These are phyloP conservation scores for Drosophila repletoides DNA, from an alignment of 1,140 invertebrate genomes.

Conservation along the genomic window DNA sequence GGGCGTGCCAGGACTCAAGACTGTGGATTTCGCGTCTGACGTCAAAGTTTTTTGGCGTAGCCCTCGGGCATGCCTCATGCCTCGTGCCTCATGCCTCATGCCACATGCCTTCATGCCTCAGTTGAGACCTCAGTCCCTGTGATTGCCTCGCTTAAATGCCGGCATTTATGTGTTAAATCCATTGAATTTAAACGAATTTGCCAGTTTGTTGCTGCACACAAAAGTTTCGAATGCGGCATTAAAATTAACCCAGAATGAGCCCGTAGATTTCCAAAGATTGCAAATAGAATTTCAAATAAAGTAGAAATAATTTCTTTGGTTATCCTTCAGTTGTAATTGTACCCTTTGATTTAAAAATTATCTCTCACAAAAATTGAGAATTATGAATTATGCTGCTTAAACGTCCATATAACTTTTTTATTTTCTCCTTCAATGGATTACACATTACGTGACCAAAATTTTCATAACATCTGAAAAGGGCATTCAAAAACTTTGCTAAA, in stretches of 20 bases:
- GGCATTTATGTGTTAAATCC: slow-evolving; percentile 33
- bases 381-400: too few species aligned
- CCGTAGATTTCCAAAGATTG: slow-evolving; percentile 2
- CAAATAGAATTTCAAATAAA: slow-evolving; percentile 8
- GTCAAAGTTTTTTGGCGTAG: background rate
- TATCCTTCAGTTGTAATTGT: too few species aligned
- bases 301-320: too few species aligned
- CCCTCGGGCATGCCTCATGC: background rate
- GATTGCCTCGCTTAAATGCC: slow-evolving; percentile 27
- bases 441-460: too few species aligned
- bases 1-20: background rate
- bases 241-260: background rate
- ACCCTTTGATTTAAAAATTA: too few species aligned
- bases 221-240: slow-evolving; percentile 17
- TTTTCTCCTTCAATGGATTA: too few species aligned
- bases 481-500: slow-evolving; percentile 5
- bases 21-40: background rate
- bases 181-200: slow-evolving; percentile 35
- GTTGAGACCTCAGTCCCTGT: background rate
- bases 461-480: too few species aligned
- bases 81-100: too few species aligned
- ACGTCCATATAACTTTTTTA: too few species aligned
- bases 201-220: background rate
- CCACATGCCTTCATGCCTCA: too few species aligned
- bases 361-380: too few species aligned